These are phyloP conservation scores for Phoeniculus purpureus DNA, from an alignment of 2,797 vertebrate species.

Conservation along the genomic window DNA sequence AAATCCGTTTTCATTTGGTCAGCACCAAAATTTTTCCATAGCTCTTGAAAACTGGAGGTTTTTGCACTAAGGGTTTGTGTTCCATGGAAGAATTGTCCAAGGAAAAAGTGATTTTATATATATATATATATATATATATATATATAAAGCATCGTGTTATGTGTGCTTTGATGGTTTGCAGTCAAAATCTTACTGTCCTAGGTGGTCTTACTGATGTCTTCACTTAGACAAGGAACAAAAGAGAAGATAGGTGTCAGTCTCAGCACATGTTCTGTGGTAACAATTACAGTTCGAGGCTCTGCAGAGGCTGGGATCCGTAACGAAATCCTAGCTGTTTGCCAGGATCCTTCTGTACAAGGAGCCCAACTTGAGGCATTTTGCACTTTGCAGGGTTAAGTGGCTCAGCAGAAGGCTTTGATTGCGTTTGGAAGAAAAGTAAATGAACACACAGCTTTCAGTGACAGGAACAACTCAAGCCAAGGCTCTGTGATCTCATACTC, in stretches of 20 bases:
- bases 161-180: not conserved
- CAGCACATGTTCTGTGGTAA: not conserved
- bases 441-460: not conserved
- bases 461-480: not conserved
- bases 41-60: not conserved
- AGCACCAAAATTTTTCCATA: not conserved
- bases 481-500: not conserved
- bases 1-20: not conserved
- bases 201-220: not conserved
- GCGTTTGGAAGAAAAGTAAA: not conserved
- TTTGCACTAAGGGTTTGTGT: not conserved
- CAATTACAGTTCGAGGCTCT: not conserved
- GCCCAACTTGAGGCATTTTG: not conserved
- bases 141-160: not conserved
- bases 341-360: not conserved
- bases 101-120: not conserved
- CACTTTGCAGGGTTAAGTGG: not conserved
- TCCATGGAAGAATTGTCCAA: not conserved
- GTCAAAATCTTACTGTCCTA: not conserved
- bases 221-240: not conserved
- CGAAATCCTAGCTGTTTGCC: not conserved
- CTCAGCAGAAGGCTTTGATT: not conserved
- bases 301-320: not conserved
- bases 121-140: not conserved
- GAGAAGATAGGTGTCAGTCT: not conserved